phyloP scores from a whole-genome alignment of 2,113 vertebrate species.

The Polypterus bichir region DNA sequence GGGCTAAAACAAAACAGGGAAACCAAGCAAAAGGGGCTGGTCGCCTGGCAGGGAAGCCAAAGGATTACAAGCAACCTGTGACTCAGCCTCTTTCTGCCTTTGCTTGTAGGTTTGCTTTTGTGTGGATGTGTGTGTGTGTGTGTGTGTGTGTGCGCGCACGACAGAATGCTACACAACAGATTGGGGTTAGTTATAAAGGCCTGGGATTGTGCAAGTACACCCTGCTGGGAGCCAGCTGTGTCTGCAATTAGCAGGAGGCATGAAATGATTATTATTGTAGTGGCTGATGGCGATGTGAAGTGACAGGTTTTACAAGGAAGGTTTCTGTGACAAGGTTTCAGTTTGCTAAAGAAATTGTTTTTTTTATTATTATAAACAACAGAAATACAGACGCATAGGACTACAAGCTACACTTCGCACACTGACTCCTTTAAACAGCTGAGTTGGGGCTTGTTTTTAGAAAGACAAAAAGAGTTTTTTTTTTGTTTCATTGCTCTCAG shows the following conservation, averaged over 20 bases:
- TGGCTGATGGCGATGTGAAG: constrained; percentile 91
- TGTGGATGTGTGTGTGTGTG: constrained; percentile 36
- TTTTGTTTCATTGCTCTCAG: constrained; percentile 38
- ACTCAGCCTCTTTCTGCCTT: constrained; percentile 99
- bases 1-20: constrained; percentile 76
- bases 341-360: constrained; percentile 12
- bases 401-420: too few relatives aligned
- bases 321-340: constrained; percentile 53
- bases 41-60: constrained; percentile 73
- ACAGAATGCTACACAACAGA: constrained; percentile 68
- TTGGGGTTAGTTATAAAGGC: constrained; percentile 72
- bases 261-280: constrained; percentile 95
- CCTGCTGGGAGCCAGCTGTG: constrained; percentile 98
- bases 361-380: too few relatives aligned
- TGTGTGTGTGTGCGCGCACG: constrained; percentile 42
- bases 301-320: constrained; percentile 87
- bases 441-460: constrained; percentile 33
- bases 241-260: constrained; percentile 98
- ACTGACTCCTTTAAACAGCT: constrained; percentile 17
- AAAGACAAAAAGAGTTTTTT: constrained; percentile 33
- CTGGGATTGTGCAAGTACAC: constrained; percentile 74
- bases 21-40: constrained; percentile 73
- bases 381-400: too few relatives aligned
- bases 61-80: constrained; percentile 98
- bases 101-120: constrained; percentile 65